Evolutionary conservation across 2,888 invertebrate species (phyloP).

Genomic region (Gnatocerus cornutus): DNA sequence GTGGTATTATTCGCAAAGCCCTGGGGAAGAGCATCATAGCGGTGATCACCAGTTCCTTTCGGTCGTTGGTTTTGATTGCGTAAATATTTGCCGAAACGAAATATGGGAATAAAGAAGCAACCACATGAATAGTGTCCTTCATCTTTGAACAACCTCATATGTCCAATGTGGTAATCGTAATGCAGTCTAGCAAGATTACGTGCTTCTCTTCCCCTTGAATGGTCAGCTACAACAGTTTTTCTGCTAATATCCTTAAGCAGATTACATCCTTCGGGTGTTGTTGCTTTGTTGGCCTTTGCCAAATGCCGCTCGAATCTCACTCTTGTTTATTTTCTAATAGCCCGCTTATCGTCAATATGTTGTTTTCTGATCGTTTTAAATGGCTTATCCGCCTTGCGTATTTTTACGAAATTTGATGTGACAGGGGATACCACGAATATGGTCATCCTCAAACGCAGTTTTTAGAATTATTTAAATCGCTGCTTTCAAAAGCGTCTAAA

Average conservation of each 20-base stretch:
- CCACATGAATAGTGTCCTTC: slow-evolving; percentile 46
- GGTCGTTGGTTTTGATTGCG: slow-evolving; percentile 51
- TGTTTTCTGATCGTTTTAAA: slow-evolving; percentile 66
- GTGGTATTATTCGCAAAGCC: slow-evolving; percentile 42
- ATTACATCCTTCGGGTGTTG: slow-evolving; percentile 66
- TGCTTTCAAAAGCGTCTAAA: too few species aligned
- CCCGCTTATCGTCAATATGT: slow-evolving; percentile 58
- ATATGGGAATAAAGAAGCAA: slow-evolving; percentile 48
- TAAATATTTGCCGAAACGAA: slow-evolving; percentile 48
- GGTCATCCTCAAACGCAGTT: background rate
- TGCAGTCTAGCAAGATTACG: slow-evolving; percentile 61
- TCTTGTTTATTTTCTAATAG: slow-evolving; percentile 60
- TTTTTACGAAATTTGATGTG: slow-evolving; percentile 57
- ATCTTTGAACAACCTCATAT: slow-evolving; percentile 39
- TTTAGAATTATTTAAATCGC: too few species aligned
- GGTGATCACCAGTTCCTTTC: slow-evolving; percentile 47
- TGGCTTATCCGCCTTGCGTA: slow-evolving; percentile 68
- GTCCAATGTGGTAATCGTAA: slow-evolving; percentile 22
- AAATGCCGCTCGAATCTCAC: slow-evolving; percentile 53
- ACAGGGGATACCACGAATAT: slow-evolving; percentile 51
- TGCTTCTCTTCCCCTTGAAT: slow-evolving; percentile 68
- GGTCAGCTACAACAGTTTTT: slow-evolving; percentile 67
- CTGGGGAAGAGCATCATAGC: slow-evolving; percentile 41
- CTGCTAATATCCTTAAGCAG: slow-evolving; percentile 70
- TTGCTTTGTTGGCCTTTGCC: slow-evolving; percentile 60